phyloP scores from a whole-genome alignment of 2,888 invertebrate species.

The Hartigia nigra region DNA sequence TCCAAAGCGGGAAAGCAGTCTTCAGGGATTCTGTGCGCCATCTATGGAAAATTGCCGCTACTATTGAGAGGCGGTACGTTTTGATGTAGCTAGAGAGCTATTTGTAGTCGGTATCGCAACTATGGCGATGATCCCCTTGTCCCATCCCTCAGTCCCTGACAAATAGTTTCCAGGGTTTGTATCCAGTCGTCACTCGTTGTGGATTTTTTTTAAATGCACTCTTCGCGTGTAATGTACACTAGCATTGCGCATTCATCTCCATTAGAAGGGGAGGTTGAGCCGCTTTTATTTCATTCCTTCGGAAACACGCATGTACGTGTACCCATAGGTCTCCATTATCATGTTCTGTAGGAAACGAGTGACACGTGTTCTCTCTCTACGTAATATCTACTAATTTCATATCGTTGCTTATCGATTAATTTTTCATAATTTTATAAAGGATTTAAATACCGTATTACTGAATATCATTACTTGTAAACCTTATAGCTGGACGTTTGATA shows the following conservation, averaged over 20 bases:
- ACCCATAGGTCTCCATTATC: not conserved
- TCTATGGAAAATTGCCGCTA: not conserved
- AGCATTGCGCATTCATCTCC: not conserved
- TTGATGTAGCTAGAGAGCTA: slow-evolving; percentile 35
- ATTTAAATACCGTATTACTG: not conserved
- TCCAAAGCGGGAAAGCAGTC: not conserved
- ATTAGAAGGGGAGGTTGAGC: not conserved
- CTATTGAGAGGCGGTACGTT: not conserved
- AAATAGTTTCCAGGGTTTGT: slow-evolving; percentile 37
- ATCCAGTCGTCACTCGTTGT: not conserved
- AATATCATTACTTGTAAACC: not conserved
- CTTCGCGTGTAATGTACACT: not conserved
- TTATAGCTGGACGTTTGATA: not conserved
- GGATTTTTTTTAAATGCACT: not conserved
- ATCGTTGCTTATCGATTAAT: not conserved
- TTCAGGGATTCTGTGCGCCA: not conserved
- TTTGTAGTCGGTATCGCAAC: slow-evolving; percentile 43
- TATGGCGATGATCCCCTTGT: slow-evolving; percentile 15
- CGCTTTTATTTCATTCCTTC: not conserved
- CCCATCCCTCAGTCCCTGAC: slow-evolving; percentile 50
- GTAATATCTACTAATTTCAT: not conserved
- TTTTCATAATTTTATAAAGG: not conserved
- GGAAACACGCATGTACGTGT: not conserved
- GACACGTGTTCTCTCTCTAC: not conserved
- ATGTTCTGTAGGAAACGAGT: not conserved